Base-by-base conservation (phyloP, 2,888 invertebrate genomes). In the Argynnis bischoffii region DNA sequence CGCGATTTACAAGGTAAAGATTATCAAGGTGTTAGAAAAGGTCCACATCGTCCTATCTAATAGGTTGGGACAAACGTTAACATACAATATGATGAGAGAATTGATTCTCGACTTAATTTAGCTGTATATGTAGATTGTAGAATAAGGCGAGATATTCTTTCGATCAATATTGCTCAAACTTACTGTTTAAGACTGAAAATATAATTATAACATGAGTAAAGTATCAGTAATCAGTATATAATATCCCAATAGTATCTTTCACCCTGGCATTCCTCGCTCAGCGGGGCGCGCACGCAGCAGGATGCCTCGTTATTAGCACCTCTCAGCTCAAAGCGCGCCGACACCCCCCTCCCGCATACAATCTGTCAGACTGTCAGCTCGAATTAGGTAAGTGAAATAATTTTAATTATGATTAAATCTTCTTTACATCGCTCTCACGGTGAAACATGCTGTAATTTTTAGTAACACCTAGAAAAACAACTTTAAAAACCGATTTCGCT, bases 251-350 rank as follows among this genome's bases (percentile, higher is more conserved):
- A 66, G 69, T 71, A 57, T 66, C 67, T 53, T 69, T 72, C 73
- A 78, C 80, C 80, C 77, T 72, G 72, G 78, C 82, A 88, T 89
- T 87, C 87, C 81, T 77, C 55, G 69, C 89, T 56, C 91, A 85
- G 89, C 90, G 82, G 89, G 90, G 79, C 84, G 86, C 84, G 67
- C 60, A 79, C 90, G 79, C 91, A 73, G 85, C 88, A 82, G 90
- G 91, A 78, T 79, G 85, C 84, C 90, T 89, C 88, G 90, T 91
- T 91, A 91, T 91, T 91, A 91, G 88, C 91, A 90, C 91, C 91
- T 91, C 89, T 78, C 69, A 76, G 80, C 77, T 86, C 89, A 90
- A 91, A 90, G 89, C 82, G 74, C 73, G 80, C 87, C 88, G 81
- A 76, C 50, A 14, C 66, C 70, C 71, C 68, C 67, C 67, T 66